These are phyloP conservation scores for Patella depressa DNA, from an alignment of 2,888 invertebrate genomes.

Conservation along the genomic window DNA sequence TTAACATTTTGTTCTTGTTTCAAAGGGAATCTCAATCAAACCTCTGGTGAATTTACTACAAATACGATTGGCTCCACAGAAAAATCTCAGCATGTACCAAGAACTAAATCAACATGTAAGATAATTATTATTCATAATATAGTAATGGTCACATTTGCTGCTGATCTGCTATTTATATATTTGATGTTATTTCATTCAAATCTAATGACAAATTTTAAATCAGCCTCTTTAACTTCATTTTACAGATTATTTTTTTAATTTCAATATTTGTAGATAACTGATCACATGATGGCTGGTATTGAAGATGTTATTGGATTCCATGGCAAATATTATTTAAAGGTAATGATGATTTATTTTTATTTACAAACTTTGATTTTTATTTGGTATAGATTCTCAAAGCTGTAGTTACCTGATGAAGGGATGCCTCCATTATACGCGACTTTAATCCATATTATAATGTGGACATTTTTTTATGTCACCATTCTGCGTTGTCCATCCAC, in stretches of 20 bases:
- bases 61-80: slow-evolving; percentile 74
- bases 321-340: slow-evolving; percentile 57
- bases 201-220: too few species aligned
- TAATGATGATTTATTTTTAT: slow-evolving; percentile 32
- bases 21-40: slow-evolving; percentile 94
- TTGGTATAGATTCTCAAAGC: background rate
- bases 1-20: slow-evolving; percentile 22
- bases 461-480: too few species aligned
- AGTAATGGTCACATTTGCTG: background rate
- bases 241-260: background rate
- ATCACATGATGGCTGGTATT: slow-evolving; percentile 96
- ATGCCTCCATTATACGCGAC: too few species aligned
- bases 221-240: too few species aligned
- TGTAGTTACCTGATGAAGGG: too few species aligned
- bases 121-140: background rate
- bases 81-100: slow-evolving; percentile 66
- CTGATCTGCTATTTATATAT: too few species aligned
- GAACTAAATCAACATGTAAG: slow-evolving; percentile 54
- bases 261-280: slow-evolving; percentile 84
- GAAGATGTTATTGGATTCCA: slow-evolving; percentile 76
- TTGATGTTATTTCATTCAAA: too few species aligned
- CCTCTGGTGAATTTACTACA: slow-evolving; percentile 93
- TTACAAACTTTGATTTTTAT: background rate
- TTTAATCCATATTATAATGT: too few species aligned
- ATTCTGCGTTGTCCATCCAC: too few species aligned